Percentiles rank a stretch among this genome's conserved stretches.
Evolutionary conservation across 2,888 invertebrate genomes (phyloP).

Genomic region (Macroteleia sp.): DNA sequence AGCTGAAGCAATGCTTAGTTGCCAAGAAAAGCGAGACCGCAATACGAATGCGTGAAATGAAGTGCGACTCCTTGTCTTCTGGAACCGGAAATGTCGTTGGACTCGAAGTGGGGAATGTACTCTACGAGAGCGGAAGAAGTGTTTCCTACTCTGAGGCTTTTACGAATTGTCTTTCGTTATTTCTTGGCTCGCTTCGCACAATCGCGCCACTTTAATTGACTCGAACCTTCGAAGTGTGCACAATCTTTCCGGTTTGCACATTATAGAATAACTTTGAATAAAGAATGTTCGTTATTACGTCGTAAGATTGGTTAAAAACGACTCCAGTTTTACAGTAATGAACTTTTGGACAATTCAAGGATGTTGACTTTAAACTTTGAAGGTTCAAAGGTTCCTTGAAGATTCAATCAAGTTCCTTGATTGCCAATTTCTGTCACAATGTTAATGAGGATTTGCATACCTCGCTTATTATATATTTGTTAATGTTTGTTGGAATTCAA

Average conservation of each 20-base stretch:
- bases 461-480: too few species aligned
- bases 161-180: slow-evolving; percentile 60
- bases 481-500: too few species aligned
- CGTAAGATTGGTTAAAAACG: slow-evolving; percentile 8
- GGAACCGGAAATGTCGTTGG: slow-evolving; percentile 56
- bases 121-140: slow-evolving; percentile 51
- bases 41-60: slow-evolving; percentile 44
- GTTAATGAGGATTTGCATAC: too few species aligned
- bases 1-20: slow-evolving; percentile 15
- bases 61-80: slow-evolving; percentile 62
- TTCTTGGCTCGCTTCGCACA: slow-evolving; percentile 54
- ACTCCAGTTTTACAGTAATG: background rate
- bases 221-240: slow-evolving; percentile 25
- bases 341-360: background rate
- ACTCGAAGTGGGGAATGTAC: slow-evolving; percentile 25
- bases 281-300: slow-evolving; percentile 26
- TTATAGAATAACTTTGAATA: slow-evolving; percentile 22
- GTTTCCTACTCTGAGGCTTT: slow-evolving; percentile 48
- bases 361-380: too few species aligned
- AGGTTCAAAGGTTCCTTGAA: too few species aligned
- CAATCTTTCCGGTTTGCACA: slow-evolving; percentile 34
- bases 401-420: too few species aligned
- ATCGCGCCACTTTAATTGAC: slow-evolving; percentile 60
- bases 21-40: slow-evolving; percentile 47
- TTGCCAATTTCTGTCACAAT: too few species aligned